These are phyloP conservation scores for Pocillopora meandrina DNA, from an alignment of 92 coral and sea anemone species.

Conservation along the genomic window DNA sequence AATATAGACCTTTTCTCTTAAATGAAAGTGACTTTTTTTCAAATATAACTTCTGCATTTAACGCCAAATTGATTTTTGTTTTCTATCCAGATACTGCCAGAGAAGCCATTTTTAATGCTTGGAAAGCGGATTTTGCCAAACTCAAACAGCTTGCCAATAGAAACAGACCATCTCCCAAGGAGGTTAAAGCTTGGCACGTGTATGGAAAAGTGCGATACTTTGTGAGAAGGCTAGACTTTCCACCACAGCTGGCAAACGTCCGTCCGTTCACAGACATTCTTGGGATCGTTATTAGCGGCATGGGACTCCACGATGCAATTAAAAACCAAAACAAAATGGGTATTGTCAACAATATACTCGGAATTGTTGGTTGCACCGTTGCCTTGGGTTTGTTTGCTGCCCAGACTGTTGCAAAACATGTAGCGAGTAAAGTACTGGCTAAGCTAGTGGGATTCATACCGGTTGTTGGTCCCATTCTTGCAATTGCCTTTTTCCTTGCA, in stretches of 20 bases:
- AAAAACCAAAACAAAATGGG: slow-evolving; percentile 52
- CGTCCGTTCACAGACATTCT: slow-evolving; percentile 63
- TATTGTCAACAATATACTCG: slow-evolving; percentile 57
- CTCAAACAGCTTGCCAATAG: slow-evolving; percentile 29
- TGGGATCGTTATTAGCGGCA: slow-evolving; percentile 47
- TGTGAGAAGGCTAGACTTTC: slow-evolving; percentile 26
- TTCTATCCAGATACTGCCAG: not conserved
- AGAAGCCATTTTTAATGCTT: slow-evolving; percentile 24
- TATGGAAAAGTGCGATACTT: slow-evolving; percentile 25
- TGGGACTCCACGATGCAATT: slow-evolving; percentile 58
- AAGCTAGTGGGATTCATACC: no score
- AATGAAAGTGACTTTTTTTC: no score
- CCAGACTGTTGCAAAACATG: no score
- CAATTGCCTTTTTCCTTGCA: slow-evolving; percentile 43
- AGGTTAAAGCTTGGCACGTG: slow-evolving; percentile 26
- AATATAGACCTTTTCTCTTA: no score
- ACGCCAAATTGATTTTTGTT: not conserved
- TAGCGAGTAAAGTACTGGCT: no score
- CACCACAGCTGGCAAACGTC: slow-evolving; percentile 3
- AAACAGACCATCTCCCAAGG: slow-evolving; percentile 22
- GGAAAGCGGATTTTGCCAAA: slow-evolving; percentile 26
- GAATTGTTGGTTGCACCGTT: slow-evolving; percentile 60
- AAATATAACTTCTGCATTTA: not conserved
- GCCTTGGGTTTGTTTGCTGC: slow-evolving; percentile 52
- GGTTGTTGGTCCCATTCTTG: not conserved